Percentiles rank a stretch among this genome's conserved stretches.
phyloP scores from a whole-genome alignment of 2,888 invertebrate genomes.

The Sycophila texana region DNA sequence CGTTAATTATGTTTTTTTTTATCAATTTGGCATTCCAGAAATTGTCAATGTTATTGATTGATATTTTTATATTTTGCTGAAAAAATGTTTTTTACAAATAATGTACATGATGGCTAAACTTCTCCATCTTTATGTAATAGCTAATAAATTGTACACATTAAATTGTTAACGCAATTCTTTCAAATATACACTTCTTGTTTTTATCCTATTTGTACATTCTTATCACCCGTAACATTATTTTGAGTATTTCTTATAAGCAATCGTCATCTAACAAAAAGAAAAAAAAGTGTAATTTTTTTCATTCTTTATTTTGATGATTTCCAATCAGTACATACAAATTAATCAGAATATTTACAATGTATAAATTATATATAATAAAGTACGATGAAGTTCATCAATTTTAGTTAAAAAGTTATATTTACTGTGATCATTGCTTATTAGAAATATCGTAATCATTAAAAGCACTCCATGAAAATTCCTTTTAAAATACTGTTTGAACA shows the following conservation, averaged over 20 bases:
- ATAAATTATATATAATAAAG: neutral
- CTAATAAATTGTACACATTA: conserved; percentile 57
- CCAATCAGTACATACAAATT: conserved; percentile 27
- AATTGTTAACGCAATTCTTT: conserved; percentile 58
- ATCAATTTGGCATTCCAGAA: conserved; percentile 19
- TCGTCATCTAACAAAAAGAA: conserved; percentile 15
- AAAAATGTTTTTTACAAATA: conserved; percentile 52
- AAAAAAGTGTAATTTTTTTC: conserved; percentile 38
- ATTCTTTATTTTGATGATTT: conserved; percentile 43
- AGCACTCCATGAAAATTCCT: conserved; percentile 44
- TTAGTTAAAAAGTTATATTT: neutral
- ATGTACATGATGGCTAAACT: conserved; percentile 39
- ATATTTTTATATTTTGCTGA: conserved; percentile 53
- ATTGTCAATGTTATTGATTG: conserved; percentile 43
- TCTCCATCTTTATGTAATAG: conserved; percentile 43
- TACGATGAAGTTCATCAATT: neutral
- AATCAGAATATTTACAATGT: neutral
- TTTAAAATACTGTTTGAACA: conserved; percentile 47
- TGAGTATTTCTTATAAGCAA: conserved; percentile 53
- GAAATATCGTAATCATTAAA: conserved; percentile 48
- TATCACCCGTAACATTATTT: conserved; percentile 31
- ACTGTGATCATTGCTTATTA: conserved; percentile 53
- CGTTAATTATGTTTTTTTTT: conserved; percentile 25
- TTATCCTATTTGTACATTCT: conserved; percentile 49
- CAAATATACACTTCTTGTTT: conserved; percentile 39